These are phyloP conservation scores for Acleris sparsana DNA, from an alignment of 2,888 invertebrate genomes.

Conservation along the genomic window DNA sequence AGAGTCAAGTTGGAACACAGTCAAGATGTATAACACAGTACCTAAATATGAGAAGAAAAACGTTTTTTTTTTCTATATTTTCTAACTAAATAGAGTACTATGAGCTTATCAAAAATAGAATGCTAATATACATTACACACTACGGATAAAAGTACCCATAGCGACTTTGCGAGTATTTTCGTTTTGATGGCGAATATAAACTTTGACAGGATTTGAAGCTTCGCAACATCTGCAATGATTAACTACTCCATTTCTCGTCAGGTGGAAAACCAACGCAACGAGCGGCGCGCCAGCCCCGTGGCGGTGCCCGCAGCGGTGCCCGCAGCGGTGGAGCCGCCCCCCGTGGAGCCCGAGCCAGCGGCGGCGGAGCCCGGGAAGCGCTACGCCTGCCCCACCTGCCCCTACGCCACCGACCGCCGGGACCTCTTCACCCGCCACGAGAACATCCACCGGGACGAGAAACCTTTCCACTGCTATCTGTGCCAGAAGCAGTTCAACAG, in stretches of 20 bases:
- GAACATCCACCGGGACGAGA: conserved; percentile 96
- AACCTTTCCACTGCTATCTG: conserved; percentile 96
- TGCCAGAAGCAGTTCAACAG: conserved; percentile 96
- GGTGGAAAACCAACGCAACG: conserved; percentile 49
- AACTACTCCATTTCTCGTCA: background rate
- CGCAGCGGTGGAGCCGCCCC: conserved; percentile 26
- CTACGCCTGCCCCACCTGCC: conserved; percentile 94
- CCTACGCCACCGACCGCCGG: conserved; percentile 95
- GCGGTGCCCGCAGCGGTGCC: conserved; percentile 42
- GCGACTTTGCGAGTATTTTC: too few species aligned
- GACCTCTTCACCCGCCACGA: conserved; percentile 96
- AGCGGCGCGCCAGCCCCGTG: conserved; percentile 50
- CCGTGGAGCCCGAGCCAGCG: conserved; percentile 31
- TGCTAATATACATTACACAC: too few species aligned
- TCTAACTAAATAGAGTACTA: too few species aligned
- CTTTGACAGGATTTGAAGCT: too few species aligned
- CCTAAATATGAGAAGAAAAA: too few species aligned
- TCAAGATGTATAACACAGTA: too few species aligned
- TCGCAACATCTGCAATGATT: background rate
- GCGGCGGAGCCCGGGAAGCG: conserved; percentile 81
- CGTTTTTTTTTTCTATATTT: too few species aligned
- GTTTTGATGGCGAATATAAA: too few species aligned
- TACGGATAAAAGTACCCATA: too few species aligned
- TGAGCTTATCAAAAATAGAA: too few species aligned
- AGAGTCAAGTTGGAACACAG: too few species aligned